These are phyloP conservation scores for Eulithis prunata DNA, from an alignment of 2,888 invertebrate genomes.

Conservation along the genomic window DNA sequence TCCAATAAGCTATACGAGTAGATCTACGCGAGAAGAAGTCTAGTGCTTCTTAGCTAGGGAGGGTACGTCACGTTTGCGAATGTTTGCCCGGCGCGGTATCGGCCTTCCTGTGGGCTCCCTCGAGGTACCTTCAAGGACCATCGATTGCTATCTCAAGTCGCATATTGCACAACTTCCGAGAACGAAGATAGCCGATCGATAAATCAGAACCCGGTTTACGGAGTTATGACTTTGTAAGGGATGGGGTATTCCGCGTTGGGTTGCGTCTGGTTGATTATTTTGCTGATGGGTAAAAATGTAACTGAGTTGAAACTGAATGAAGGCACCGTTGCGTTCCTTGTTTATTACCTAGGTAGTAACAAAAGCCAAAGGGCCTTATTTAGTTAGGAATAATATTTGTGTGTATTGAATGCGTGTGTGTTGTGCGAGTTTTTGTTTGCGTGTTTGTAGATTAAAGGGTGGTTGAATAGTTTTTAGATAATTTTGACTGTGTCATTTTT, in stretches of 20 bases:
- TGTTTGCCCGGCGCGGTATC: constrained; percentile 68
- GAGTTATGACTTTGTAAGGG: constrained; percentile 53
- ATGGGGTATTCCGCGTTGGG: constrained; percentile 38
- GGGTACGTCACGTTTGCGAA: constrained; percentile 70
- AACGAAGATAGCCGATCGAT: constrained; percentile 61
- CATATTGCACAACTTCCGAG: constrained; percentile 75
- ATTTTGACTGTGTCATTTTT: background rate
- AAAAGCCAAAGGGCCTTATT: no score
- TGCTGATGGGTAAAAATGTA: background rate
- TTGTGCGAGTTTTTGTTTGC: constrained; percentile 35
- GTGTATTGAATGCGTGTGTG: constrained; percentile 17
- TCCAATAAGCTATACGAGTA: background rate
- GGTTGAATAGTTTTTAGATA: background rate
- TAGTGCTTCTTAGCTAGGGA: constrained; percentile 24
- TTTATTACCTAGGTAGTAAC: no score
- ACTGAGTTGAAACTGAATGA: no score
- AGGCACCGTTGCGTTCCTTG: no score
- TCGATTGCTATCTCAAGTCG: constrained; percentile 72
- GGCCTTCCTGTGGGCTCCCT: constrained; percentile 63
- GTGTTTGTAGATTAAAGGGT: constrained; percentile 39
- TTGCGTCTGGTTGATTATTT: constrained; percentile 35
- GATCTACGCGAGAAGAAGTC: background rate
- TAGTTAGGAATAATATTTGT: constrained; percentile 6
- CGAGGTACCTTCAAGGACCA: constrained; percentile 69
- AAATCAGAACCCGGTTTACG: constrained; percentile 58